Evolutionary conservation across 2,888 invertebrate species (phyloP), one percentile per base, ranked within the genome.

Genomic region (Apoderus coryli): DNA sequence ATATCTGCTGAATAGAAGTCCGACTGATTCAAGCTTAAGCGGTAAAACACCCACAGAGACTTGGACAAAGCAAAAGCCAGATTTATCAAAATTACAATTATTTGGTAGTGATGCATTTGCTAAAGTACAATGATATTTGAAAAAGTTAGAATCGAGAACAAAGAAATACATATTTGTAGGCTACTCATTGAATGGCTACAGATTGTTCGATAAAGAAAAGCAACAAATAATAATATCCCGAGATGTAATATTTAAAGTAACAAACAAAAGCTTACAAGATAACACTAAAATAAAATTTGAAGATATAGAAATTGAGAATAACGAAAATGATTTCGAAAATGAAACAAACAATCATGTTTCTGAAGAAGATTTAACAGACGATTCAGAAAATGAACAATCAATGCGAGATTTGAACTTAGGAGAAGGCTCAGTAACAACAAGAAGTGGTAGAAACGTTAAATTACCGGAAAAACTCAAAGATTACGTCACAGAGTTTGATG

Each of bases 71-170:
- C 34, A 35, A 22, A 47, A 40, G 38, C 45, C 49, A 6, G 35
- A 52, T 31, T 30, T 52, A 14, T 41, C 39, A 16, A 36, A 36
- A 15, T 10, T 52, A n/a, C 36, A 42, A 42, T 34, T 45, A 3
- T 54, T 53, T 42, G 49, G 50, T 4, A 35, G 35, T 22, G 25
- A 24, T 30, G 45, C 43, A 4, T 44, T 46, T 38, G 41, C 40
- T 9, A 44, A 49, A 36, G 29, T 34, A 3, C 22, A 46, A 7
- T 34, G 35, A 14, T 32, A 41, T 4, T 15, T 41, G 9, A 42
- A 40, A 32, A 50, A 50, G 37, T 29, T 50, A 6, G 44, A 52
- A 19, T n/a, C 29, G 11, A 37, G 47, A 37, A 43, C 36, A 29
- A 40, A 41, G 30, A 42, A 46, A 24, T 37, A 29, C 11, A 37